Conservation (phyloP, 92 coral and sea anemone genomes). For the Epizoanthus stellaris region DNA sequence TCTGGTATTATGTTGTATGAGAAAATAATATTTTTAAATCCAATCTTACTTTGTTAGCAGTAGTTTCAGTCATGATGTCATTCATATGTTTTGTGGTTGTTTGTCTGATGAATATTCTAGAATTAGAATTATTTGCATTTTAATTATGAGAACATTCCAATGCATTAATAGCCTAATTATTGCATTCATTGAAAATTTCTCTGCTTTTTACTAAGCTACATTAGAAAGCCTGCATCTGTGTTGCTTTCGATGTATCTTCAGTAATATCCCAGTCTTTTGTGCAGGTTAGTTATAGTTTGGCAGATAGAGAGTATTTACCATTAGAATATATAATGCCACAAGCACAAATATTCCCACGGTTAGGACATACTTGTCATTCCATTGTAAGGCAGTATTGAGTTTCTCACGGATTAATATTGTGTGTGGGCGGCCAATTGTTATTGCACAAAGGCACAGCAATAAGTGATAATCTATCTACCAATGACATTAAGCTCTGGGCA, state of each 20-base stretch:
- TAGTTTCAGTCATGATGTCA: conserved; percentile 19
- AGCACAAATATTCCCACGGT: conserved; percentile 29
- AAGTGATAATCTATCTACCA: conserved; percentile 24
- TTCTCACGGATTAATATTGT: not conserved
- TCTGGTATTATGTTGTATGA: too few species aligned
- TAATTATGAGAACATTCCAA: conserved; percentile 37
- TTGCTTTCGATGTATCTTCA: not conserved
- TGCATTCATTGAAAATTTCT: not conserved
- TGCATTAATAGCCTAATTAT: conserved; percentile 11
- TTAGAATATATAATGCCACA: too few species aligned
- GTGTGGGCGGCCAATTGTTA: conserved; percentile 27
- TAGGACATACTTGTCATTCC: conserved; percentile 10
- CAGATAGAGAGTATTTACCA: not conserved
- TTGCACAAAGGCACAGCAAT: conserved; percentile 21
- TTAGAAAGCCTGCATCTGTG: not conserved
- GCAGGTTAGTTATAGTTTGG: not conserved
- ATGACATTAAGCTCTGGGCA: conserved; percentile 14
- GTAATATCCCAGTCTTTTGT: not conserved
- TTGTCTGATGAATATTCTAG: too few species aligned
- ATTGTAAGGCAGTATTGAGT: conserved; percentile 30
- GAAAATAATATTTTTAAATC: too few species aligned
- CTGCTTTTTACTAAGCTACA: not conserved
- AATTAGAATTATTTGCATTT: conserved; percentile 13
- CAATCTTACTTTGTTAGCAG: not conserved
- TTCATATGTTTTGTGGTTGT: not conserved